Percentiles rank a stretch among this genome's conserved stretches.
These are phyloP conservation scores for Drosophila gaucha DNA, from an alignment of 2,888 invertebrate genomes.

Conservation along the genomic window DNA sequence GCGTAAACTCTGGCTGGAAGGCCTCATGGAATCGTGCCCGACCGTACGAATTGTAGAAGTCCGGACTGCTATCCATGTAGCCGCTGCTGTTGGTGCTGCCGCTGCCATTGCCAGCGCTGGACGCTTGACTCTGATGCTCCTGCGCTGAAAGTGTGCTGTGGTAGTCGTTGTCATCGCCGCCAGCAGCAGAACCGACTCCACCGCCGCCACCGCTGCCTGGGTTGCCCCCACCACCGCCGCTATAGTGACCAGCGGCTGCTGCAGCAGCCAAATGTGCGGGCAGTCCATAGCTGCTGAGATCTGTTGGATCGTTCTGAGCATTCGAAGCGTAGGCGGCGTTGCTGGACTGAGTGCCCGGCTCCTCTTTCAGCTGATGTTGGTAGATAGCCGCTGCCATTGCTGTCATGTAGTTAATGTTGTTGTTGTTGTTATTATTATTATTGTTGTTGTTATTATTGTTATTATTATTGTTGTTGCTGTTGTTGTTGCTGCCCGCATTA, in stretches of 20 bases:
- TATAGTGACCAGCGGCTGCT: conserved; percentile 64
- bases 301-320: conserved; percentile 82
- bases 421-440: conserved; percentile 74
- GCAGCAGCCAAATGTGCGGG: conserved; percentile 72
- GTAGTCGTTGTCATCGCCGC: conserved; percentile 78
- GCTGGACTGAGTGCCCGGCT: conserved; percentile 82
- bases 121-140: conserved; percentile 79
- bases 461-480: conserved; percentile 33
- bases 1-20: conserved; percentile 83
- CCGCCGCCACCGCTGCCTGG: conserved; percentile 32
- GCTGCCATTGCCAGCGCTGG: conserved; percentile 68
- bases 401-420: conserved; percentile 83
- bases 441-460: conserved; percentile 61
- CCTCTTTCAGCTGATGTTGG: conserved; percentile 84
- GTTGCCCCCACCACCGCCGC: conserved; percentile 67
- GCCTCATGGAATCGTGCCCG: conserved; percentile 84
- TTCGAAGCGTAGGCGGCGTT: conserved; percentile 75
- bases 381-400: conserved; percentile 79
- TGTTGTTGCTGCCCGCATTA: conserved; percentile 40
- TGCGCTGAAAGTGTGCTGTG: conserved; percentile 77
- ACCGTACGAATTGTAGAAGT: conserved; percentile 77
- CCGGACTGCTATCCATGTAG: conserved; percentile 78
- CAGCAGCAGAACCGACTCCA: conserved; percentile 24
- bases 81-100: conserved; percentile 66
- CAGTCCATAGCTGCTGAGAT: conserved; percentile 81